Evolutionary conservation across 2,797 vertebrate genomes (phyloP).

Genomic region (Aldrovandia affinis): DNA sequence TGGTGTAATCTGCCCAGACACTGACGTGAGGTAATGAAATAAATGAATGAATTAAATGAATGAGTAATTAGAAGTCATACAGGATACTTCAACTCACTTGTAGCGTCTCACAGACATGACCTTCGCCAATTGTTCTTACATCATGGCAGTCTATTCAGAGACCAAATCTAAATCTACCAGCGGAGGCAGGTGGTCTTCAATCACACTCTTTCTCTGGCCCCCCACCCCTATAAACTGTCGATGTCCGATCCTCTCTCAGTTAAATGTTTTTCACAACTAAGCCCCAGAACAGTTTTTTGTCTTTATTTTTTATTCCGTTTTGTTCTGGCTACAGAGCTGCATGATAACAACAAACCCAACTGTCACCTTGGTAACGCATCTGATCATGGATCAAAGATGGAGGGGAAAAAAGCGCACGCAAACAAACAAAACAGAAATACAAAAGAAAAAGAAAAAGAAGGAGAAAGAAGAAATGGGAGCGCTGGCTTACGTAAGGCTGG

Average conservation of each 20-base stretch:
- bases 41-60: not conserved
- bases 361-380: not conserved
- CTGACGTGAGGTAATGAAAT: constrained; percentile 4
- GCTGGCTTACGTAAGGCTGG: not conserved
- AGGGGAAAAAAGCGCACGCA: not conserved
- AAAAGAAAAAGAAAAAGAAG: not conserved
- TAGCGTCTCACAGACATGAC: not conserved
- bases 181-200: not conserved
- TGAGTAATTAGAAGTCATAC: not conserved
- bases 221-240: not conserved
- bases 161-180: not conserved
- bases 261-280: not conserved
- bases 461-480: not conserved
- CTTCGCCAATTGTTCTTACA: not conserved
- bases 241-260: not conserved
- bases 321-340: not conserved
- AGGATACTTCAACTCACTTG: not conserved
- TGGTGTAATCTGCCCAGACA: constrained; percentile 6
- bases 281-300: not conserved
- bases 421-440: not conserved
- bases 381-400: not conserved
- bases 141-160: not conserved
- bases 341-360: not conserved
- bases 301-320: not conserved
- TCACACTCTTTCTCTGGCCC: not conserved